phyloP scores from a whole-genome alignment of 2,113 vertebrate species.

The Platycercus adscitus region DNA sequence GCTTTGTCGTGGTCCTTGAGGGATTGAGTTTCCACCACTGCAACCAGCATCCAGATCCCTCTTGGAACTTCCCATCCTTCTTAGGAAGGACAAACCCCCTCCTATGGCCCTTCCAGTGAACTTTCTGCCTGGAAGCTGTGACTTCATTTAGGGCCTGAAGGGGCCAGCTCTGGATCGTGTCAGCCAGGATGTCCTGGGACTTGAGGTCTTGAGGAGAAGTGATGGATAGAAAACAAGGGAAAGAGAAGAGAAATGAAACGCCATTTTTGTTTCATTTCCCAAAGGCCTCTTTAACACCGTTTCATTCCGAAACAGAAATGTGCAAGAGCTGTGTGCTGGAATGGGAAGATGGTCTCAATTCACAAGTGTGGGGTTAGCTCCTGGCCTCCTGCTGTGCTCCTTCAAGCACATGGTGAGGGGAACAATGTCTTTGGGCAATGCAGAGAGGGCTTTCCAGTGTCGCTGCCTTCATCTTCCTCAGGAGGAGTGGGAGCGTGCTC shows the following conservation, averaged over 20 bases:
- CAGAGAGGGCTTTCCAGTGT: background rate
- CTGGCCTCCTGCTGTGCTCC: background rate
- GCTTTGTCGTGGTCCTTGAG: background rate
- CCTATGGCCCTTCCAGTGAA: background rate
- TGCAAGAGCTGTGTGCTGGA: background rate
- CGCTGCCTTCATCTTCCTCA: background rate
- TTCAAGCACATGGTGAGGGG: accelerated
- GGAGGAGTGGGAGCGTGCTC: background rate
- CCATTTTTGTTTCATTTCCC: slow-evolving; percentile 48
- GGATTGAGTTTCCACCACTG: background rate
- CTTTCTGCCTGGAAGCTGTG: background rate
- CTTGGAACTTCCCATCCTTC: background rate
- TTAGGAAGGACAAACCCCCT: background rate
- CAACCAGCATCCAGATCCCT: background rate
- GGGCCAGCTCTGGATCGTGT: slow-evolving; percentile 41
- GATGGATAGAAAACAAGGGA: background rate
- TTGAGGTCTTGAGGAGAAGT: slow-evolving; percentile 12
- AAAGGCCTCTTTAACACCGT: slow-evolving; percentile 3
- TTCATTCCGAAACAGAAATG: slow-evolving; percentile 19
- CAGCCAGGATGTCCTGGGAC: slow-evolving; percentile 8
- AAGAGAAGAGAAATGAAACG: background rate
- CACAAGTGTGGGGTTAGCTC: slow-evolving; percentile 46
- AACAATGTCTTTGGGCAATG: background rate
- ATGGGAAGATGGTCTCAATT: slow-evolving; percentile 26
- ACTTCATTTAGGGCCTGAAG: slow-evolving; percentile 5